Base-by-base conservation (phyloP, 2,888 invertebrate genomes). In the Vanessa cardui region DNA sequence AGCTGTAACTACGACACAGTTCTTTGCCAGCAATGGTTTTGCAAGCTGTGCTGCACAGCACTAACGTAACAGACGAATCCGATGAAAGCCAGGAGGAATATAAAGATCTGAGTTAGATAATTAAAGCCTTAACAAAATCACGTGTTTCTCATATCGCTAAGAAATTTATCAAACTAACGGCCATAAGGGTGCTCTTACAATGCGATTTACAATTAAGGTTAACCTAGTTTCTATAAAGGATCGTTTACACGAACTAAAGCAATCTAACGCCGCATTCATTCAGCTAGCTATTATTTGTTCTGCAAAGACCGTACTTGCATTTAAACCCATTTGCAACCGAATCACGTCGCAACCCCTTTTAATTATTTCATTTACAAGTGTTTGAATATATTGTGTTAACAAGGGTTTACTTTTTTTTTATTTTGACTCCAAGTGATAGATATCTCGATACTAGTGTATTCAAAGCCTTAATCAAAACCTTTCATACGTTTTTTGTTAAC, bases 321-420 rank as follows among this genome's bases (percentile, higher is more conserved):
- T 72, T 70, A 72, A 70, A 67, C 64, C 68, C 68, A 64, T 72
- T 72, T 64, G 68, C 65, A 65, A 56, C 62, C 49, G 52, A 69
- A 62, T 64, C 72, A 71, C 72, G 72, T 70, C 63, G 67, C 62
- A 58, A 70, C 61, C 64, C 62, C 64, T 62, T 67, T 74, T 72
- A 72, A 72, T 70, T 71, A 71, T 66, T 68, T 66, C 60, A 71
- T 72, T 71, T 56, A 70, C 62, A 69, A 68, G 50, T 58, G 61
- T 71, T 47, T 58, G 56, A 56, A 72, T 49, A 16, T 47, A 49
- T 46, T 9, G 33, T 12, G 33, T 18, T 12, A 39, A 39, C 39
- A 39, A 39, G 18, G 26, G 33, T 39, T 39, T 39, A 21, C 7
- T 26, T 33, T 9, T n/a, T 39, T 33, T 39, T 56, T 39, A 54